Conservation (phyloP, 2,797 vertebrate species). For the Danio choprae region DNA sequence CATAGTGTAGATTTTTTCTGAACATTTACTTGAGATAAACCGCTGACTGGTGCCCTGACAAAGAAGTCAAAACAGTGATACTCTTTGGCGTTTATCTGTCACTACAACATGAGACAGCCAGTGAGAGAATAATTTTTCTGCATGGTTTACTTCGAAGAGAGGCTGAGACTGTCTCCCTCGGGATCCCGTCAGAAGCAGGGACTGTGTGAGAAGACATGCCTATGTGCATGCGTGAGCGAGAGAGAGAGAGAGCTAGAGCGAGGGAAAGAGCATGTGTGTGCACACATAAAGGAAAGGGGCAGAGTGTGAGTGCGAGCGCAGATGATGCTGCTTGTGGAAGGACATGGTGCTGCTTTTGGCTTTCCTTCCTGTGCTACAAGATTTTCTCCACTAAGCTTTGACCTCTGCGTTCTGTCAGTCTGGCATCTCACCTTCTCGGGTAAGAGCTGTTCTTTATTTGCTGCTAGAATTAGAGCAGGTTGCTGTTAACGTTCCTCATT, state of each 20-base stretch:
- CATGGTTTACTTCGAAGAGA: slow-evolving; percentile 75
- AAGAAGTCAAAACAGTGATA: slow-evolving; percentile 40
- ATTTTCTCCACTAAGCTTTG: slow-evolving; percentile 92
- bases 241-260: slow-evolving; percentile 46
- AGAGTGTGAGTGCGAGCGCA: slow-evolving; percentile 52
- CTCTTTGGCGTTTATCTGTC: slow-evolving; percentile 73
- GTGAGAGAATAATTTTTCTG: slow-evolving; percentile 71
- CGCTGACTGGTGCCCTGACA: neutral
- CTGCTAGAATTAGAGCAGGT: slow-evolving; percentile 65
- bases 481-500: slow-evolving; percentile 69
- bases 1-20: neutral
- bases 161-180: slow-evolving; percentile 63
- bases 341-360: slow-evolving; percentile 69
- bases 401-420: slow-evolving; percentile 90
- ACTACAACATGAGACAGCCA: slow-evolving; percentile 61
- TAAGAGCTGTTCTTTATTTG: slow-evolving; percentile 71
- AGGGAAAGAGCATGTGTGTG: slow-evolving; percentile 51
- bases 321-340: slow-evolving; percentile 72
- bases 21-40: slow-evolving; percentile 10
- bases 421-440: slow-evolving; percentile 82
- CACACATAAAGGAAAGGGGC: slow-evolving; percentile 55
- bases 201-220: slow-evolving; percentile 66
- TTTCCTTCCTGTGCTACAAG: slow-evolving; percentile 82
- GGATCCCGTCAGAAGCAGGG: slow-evolving; percentile 78
- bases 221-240: slow-evolving; percentile 54